Percentiles rank a stretch among this genome's conserved stretches.
phyloP scores from a whole-genome alignment of 2,797 vertebrate species.

The Lutjanus campechanus region DNA sequence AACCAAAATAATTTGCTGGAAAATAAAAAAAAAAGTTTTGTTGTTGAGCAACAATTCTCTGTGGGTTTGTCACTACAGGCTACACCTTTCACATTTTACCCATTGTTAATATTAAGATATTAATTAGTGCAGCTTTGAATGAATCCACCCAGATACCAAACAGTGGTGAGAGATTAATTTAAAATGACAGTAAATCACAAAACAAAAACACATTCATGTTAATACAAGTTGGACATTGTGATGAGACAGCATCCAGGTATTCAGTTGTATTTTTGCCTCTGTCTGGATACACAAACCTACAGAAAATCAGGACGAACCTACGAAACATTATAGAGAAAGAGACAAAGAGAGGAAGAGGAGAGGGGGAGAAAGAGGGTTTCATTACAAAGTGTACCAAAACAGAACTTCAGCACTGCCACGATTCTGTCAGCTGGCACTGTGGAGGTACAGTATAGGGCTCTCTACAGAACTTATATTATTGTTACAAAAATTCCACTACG shows the following conservation, averaged over 20 bases:
- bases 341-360: constrained; percentile 15
- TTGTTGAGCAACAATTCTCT: neutral
- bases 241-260: constrained; percentile 17
- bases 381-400: constrained; percentile 53
- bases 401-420: constrained; percentile 51
- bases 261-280: constrained; percentile 12
- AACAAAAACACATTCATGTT: neutral
- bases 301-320: constrained; percentile 23
- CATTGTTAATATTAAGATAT: neutral
- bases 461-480: constrained; percentile 62
- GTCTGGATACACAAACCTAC: constrained; percentile 33
- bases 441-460: constrained; percentile 50
- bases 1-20: neutral
- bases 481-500: constrained; percentile 49
- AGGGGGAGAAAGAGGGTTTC: constrained; percentile 27
- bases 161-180: neutral
- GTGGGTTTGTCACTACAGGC: neutral
- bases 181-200: neutral
- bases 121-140: constrained; percentile 11
- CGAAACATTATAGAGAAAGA: constrained; percentile 31
- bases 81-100: neutral
- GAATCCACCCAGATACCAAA: neutral
- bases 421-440: constrained; percentile 62
- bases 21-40: neutral
- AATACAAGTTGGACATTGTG: neutral